Evolutionary conservation across 2,797 vertebrate genomes (phyloP), one percentile per base, ranked within the genome.

Genomic region (Alcedo quadribrachys): DNA sequence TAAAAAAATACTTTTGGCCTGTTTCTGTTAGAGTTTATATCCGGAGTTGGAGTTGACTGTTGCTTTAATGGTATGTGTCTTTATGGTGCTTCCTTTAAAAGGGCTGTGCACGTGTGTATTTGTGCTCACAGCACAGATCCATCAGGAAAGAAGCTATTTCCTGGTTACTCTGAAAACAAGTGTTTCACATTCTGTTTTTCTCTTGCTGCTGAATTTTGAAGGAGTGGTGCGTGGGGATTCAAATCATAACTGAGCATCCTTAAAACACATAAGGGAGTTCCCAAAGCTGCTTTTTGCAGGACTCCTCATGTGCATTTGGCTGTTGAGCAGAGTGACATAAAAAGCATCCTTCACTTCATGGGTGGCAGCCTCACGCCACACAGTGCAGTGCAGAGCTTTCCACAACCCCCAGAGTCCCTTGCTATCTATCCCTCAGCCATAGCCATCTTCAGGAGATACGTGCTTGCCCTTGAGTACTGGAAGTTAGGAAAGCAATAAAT

Each of bases 11-110:
- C 43, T 37, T 85, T 92, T 66, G 60, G 50, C 62, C 86, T 93
- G 60, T 95, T 96, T 91, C 43, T 13, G 9, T 69, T 95, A 48
- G 66, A 51, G 53, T 88, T 87, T 83, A 55, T 80, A 54, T 89
- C 62, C 22, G 32, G 87, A 92, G 91, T 65, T 84, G 42, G 33
- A n/a, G 40, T 73, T 74, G 75, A 55, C 82, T 87, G 48, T 89
- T 2, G 2, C 66, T 81, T 74, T 81, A 73, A 50, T 71, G 28
- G 51, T 90, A 40, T 54, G 57, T 71, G 54, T 69, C 57, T 73
- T 79, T 80, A 48, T 37, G 65, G 63, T 46, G 30, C 58, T 33
- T 42, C 21, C 51, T 88, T 67, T 75, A 54, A 28, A 81, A 53
- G 9, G 30, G 27, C 42, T 69, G 13, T 75, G 12, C 15, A 2